Conservation (phyloP, 2,888 invertebrate genomes). For the Aphelenchoides bicaudatus region DNA sequence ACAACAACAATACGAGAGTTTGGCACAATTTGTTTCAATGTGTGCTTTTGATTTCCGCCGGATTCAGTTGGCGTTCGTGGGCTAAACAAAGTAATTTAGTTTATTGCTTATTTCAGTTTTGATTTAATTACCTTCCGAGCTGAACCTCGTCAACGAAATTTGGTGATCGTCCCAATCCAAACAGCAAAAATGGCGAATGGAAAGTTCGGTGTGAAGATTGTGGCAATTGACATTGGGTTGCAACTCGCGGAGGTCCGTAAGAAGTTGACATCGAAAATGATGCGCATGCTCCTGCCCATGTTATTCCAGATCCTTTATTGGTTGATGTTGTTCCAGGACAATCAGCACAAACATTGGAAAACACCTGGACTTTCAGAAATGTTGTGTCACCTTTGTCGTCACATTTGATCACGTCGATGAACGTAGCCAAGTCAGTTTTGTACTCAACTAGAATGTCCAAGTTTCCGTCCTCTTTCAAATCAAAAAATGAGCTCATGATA, state of each 20-base stretch:
- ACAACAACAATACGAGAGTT: constrained; percentile 95
- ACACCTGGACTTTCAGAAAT: constrained; percentile 58
- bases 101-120: no score
- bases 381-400: constrained; percentile 58
- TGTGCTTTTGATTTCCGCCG: constrained; percentile 34
- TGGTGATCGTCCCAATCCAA: constrained; percentile 93
- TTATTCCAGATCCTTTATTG: constrained; percentile 50
- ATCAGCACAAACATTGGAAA: constrained; percentile 42
- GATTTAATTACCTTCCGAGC: no score
- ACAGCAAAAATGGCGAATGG: constrained; percentile 89
- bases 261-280: constrained; percentile 49
- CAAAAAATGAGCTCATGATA: constrained; percentile 44
- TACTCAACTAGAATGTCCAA: constrained; percentile 58
- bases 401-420: constrained; percentile 37
- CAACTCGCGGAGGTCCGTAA: constrained; percentile 39
- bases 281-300: constrained; percentile 56
- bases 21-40: constrained; percentile 67
- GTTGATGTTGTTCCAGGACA: constrained; percentile 21
- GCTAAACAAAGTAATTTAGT: no score
- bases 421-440: constrained; percentile 20
- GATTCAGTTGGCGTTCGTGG: constrained; percentile 32
- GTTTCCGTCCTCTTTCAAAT: constrained; percentile 56
- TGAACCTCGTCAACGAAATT: constrained; percentile 74
- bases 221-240: constrained; percentile 50
- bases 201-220: constrained; percentile 69